Evolutionary conservation across 2,888 invertebrate species (phyloP), one percentile per base, ranked within the genome.

Genomic region (Sarcophaga caerulescens): DNA sequence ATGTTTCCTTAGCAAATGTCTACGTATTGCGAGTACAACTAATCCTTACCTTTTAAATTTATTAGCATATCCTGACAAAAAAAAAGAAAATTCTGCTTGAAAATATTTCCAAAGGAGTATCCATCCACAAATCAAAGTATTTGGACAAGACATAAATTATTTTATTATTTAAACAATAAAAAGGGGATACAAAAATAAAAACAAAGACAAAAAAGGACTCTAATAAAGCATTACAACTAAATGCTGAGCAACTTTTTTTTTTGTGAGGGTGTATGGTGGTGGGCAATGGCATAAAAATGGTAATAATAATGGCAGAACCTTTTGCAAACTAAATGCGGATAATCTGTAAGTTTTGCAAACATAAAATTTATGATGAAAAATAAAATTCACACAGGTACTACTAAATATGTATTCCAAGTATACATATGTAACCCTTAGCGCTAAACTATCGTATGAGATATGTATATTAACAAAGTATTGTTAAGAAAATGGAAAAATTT

Each of bases 251-350:
- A 77, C 17, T 11, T 59, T 12, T 17, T 44, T 60, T n/a, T 0
- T 10, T 21, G 14, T 6, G n/a, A 47, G 35, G 35, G 35, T 35
- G 35, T 35, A 35, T 35, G 14, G 69, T 19, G 52, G 6, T 63
- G 14, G 57, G 12, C n/a, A 45, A 14, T 47, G 57, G 14, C 10
- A 3, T 19, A 25, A 6, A 73, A 23, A n/a, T 25, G n/a, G 17
- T 76, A 76, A 35, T 35, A 35, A 71, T 62, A 63, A 52, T 65
- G 71, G 87, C 88, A 87, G 89, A 89, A 90, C 90, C 90, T 90
- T 91, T 35, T 91, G 90, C 90, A 92, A 92, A 91, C 91, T 91
- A 91, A 91, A 91, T 92, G 88, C 89, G 90, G 92, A 91, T 91
- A 92, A 91, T 92, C 91, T 91, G 90, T 89, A 90, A 91, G 90